Evolutionary conservation across 2,888 invertebrate genomes (phyloP).

Genomic region (Druceiella hillmani): DNA sequence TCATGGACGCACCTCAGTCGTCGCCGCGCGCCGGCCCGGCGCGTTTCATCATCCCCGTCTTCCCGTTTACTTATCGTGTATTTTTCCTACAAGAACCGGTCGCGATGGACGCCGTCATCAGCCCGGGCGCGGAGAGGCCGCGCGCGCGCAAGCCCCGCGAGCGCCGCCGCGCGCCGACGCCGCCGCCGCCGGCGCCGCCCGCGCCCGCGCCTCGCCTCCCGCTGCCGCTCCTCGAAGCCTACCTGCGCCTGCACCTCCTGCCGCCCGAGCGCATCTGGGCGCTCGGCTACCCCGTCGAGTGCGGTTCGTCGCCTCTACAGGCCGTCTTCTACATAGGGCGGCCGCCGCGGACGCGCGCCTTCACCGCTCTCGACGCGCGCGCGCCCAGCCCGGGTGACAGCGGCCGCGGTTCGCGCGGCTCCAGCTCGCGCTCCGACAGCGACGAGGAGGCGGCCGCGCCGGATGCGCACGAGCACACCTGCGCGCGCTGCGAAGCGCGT

Average conservation of each 20-base stretch:
- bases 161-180: conserved; percentile 41
- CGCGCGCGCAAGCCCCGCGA: conserved; percentile 36
- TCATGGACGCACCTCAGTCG: too few species aligned
- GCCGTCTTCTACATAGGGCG: conserved; percentile 59
- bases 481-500: conserved; percentile 65
- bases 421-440: conserved; percentile 51
- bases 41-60: too few species aligned
- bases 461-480: conserved; percentile 53
- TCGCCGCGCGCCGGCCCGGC: too few species aligned
- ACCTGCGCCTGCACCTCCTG: conserved; percentile 58
- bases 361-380: conserved; percentile 56
- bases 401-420: conserved; percentile 51
- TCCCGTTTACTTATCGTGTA: too few species aligned
- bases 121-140: conserved; percentile 21
- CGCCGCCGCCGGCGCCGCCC: conserved; percentile 45
- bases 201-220: conserved; percentile 49
- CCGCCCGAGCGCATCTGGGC: conserved; percentile 56
- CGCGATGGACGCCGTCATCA: conserved; percentile 38
- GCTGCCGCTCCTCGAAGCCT: conserved; percentile 51
- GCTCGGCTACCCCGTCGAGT: conserved; percentile 68
- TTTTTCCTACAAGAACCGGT: too few species aligned
- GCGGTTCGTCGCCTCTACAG: conserved; percentile 52
- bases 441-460: conserved; percentile 46
- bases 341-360: conserved; percentile 42
- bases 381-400: conserved; percentile 57